Base-by-base conservation (phyloP, 2,888 invertebrate species). In the Ennomos fuscantarius region DNA sequence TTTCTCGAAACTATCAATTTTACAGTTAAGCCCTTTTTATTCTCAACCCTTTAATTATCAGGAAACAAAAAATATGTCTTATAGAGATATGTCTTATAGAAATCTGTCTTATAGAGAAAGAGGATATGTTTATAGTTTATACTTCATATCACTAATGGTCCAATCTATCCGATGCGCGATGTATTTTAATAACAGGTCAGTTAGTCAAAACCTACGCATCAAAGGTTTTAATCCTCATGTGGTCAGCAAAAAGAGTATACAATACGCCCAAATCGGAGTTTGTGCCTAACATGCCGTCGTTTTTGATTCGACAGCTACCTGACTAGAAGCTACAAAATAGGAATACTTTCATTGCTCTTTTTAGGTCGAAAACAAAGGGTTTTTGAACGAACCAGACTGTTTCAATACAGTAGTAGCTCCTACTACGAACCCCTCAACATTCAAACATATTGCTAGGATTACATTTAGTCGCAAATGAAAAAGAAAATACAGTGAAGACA, bases 311-410 rank as follows among this genome's bases (percentile, higher is more conserved):
- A 70, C 70, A 63, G 70, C 52, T 72, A 75, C 73, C 76, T 73
- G 73, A 70, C 74, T 66, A 62, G 66, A 62, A 66, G 58, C 73
- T 70, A 63, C 66, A 68, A 72, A 76, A 72, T 71, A 72, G 66
- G 52, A 65, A 58, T 68, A 65, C 62, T 70, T 70, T 68, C 63
- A 69, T 67, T 70, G 64, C 65, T 72, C 70, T 75, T 76, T 78
- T 77, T 71, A 55, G 51, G 59, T 24, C 51, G 62, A 75, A 78
- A 80, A 79, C 73, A 78, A 73, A 71, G 68, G 72, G 62, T 76
- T 73, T 72, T 67, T 63, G 69, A 62, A 57, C 60, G 52, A 68
- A 68, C 60, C 59, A 47, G 55, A 65, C 65, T 66, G 66, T 69
- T 69, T 47, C 62, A 66, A 63, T 68, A 56, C 47, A 60, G 60